Conservation (phyloP, 2,888 invertebrate genomes). For the Ischnura elegans region DNA sequence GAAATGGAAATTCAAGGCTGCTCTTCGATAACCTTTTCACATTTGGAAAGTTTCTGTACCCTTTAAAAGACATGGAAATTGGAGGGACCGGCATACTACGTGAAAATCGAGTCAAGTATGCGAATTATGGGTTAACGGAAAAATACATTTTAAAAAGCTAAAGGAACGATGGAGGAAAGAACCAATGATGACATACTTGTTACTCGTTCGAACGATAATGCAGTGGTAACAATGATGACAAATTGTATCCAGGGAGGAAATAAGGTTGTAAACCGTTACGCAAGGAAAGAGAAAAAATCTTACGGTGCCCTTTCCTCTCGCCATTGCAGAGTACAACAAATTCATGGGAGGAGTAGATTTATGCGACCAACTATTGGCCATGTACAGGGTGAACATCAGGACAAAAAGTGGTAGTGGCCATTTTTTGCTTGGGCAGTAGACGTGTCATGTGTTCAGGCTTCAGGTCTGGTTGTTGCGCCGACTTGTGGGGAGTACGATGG, state of each 20-base stretch:
- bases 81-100: no score
- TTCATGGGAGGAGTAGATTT: slow-evolving; percentile 19
- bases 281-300: not conserved
- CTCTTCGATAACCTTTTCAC: no score
- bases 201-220: not conserved
- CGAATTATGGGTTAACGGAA: not conserved
- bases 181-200: not conserved
- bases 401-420: slow-evolving; percentile 35
- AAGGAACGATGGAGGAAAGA: not conserved
- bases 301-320: not conserved
- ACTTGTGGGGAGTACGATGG: no score
- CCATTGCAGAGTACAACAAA: not conserved
- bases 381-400: slow-evolving; percentile 19
- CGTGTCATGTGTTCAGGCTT: no score
- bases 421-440: not conserved
- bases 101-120: not conserved
- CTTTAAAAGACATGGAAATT: no score
- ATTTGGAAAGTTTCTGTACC: no score
- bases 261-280: not conserved
- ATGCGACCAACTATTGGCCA: slow-evolving; percentile 37
- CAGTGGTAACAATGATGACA: slow-evolving; percentile 12
- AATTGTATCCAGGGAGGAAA: not conserved
- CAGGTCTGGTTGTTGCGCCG: no score
- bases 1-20: no score
- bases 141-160: not conserved